These are phyloP conservation scores for Syngnathus acus DNA, from an alignment of 2,797 vertebrate species.

Conservation along the genomic window DNA sequence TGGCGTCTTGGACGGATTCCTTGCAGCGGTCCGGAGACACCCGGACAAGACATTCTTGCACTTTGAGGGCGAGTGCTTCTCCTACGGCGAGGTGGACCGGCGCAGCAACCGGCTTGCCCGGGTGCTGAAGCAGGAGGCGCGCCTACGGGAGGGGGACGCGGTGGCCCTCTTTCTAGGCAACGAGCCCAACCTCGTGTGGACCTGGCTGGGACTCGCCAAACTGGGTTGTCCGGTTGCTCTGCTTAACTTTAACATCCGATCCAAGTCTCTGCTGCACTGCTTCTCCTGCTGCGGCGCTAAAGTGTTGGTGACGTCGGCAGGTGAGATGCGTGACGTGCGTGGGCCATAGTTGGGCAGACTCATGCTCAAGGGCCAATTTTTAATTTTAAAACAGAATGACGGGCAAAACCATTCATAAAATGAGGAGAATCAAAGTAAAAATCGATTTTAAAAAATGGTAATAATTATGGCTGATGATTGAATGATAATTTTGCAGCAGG, in stretches of 20 bases:
- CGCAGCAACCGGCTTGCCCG: slow-evolving; percentile 75
- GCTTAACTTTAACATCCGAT: slow-evolving; percentile 79
- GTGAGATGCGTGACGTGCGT: slow-evolving; percentile 52
- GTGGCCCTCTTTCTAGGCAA: slow-evolving; percentile 79
- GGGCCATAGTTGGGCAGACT: too few relatives aligned
- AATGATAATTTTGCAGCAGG: too few relatives aligned
- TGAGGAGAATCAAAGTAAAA: too few relatives aligned
- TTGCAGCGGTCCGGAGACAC: slow-evolving; percentile 46
- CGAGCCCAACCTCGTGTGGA: slow-evolving; percentile 74
- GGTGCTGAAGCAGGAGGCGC: slow-evolving; percentile 62
- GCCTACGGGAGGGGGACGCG: slow-evolving; percentile 70
- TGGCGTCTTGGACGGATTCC: slow-evolving; percentile 71
- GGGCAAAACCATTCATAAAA: too few relatives aligned
- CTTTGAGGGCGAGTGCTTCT: slow-evolving; percentile 58
- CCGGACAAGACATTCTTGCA: slow-evolving; percentile 71
- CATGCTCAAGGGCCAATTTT: too few relatives aligned
- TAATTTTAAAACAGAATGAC: too few relatives aligned
- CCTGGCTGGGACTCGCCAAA: slow-evolving; percentile 79
- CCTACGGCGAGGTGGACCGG: slow-evolving; percentile 70
- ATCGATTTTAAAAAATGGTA: too few relatives aligned
- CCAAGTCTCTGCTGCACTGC: slow-evolving; percentile 79
- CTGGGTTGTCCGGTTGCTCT: slow-evolving; percentile 79
- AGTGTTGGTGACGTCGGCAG: slow-evolving; percentile 72
- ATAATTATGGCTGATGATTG: too few relatives aligned
- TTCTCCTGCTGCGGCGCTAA: slow-evolving; percentile 78